These are phyloP conservation scores for Spizella passerina DNA, from an alignment of 2,797 vertebrate genomes.

Conservation along the genomic window DNA sequence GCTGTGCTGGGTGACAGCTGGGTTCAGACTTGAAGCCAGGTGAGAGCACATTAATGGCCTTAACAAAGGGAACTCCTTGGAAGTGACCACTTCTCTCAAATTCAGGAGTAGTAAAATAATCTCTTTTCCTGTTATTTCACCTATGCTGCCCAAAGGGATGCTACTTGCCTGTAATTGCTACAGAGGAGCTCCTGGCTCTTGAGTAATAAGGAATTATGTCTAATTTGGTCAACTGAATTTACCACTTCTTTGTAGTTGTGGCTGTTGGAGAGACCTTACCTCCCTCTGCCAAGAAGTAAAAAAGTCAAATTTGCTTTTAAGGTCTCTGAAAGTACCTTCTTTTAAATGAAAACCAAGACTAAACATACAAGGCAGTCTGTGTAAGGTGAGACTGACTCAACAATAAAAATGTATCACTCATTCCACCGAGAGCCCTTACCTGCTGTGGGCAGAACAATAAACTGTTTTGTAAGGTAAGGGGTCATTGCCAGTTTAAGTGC, in stretches of 20 bases:
- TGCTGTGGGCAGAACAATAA: conserved; percentile 60
- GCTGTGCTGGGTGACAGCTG: background rate
- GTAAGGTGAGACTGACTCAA: conserved; percentile 52
- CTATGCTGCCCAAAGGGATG: conserved; percentile 8
- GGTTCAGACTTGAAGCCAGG: background rate
- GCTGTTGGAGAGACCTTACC: background rate
- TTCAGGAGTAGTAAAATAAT: background rate
- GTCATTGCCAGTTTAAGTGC: conserved; percentile 61
- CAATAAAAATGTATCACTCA: conserved; percentile 38
- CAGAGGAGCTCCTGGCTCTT: background rate
- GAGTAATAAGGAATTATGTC: conserved; percentile 34
- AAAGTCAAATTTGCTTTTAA: conserved; percentile 4
- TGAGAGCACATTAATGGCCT: background rate
- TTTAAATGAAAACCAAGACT: conserved; percentile 19
- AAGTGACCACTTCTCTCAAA: background rate
- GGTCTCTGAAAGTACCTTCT: conserved; percentile 2
- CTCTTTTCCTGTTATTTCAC: conserved; percentile 17
- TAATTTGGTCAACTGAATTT: conserved; percentile 44
- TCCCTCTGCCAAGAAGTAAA: conserved; percentile 10
- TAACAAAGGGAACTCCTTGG: background rate
- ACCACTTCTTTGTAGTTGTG: conserved; percentile 37
- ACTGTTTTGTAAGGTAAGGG: conserved; percentile 62
- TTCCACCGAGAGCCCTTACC: conserved; percentile 27
- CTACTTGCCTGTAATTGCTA: background rate
- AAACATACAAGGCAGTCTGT: background rate